Evolutionary conservation across 2,888 invertebrate species (phyloP).

Genomic region (Ennomos erosarius): DNA sequence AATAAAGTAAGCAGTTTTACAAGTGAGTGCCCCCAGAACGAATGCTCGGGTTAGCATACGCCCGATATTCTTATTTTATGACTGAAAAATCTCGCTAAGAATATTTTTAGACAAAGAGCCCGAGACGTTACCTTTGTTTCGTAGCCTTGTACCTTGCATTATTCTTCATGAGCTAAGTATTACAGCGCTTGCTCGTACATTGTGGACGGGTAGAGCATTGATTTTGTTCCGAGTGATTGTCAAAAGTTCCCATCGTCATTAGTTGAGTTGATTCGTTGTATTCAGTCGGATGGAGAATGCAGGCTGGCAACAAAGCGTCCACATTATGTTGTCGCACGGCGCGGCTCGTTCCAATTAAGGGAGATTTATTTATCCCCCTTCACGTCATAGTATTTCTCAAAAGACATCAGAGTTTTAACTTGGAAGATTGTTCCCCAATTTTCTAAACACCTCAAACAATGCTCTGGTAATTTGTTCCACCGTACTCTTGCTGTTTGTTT

Average conservation of each 20-base stretch:
- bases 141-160: slow-evolving; percentile 39
- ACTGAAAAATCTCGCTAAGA: slow-evolving; percentile 62
- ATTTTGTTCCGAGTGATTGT: slow-evolving; percentile 57
- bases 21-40: slow-evolving; percentile 72
- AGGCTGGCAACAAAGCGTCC: slow-evolving; percentile 70
- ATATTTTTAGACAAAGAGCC: slow-evolving; percentile 51
- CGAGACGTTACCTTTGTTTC: slow-evolving; percentile 32
- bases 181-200: slow-evolving; percentile 43
- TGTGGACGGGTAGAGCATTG: slow-evolving; percentile 45
- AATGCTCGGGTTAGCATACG: slow-evolving; percentile 68
- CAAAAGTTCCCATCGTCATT: slow-evolving; percentile 71
- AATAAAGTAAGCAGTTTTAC: slow-evolving; percentile 78
- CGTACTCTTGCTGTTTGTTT: slow-evolving; percentile 71
- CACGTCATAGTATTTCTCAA: slow-evolving; percentile 67
- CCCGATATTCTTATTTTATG: slow-evolving; percentile 73
- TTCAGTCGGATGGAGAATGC: slow-evolving; percentile 69
- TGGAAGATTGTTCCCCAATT: slow-evolving; percentile 80
- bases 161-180: slow-evolving; percentile 36
- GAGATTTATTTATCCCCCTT: slow-evolving; percentile 79
- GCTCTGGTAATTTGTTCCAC: slow-evolving; percentile 77
- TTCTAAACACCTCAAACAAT: slow-evolving; percentile 79
- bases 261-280: slow-evolving; percentile 67
- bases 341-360: slow-evolving; percentile 77
- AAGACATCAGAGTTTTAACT: slow-evolving; percentile 79
- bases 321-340: slow-evolving; percentile 77